Conservation (phyloP, 1,140 invertebrate species). For the Solenopsis invicta region DNA sequence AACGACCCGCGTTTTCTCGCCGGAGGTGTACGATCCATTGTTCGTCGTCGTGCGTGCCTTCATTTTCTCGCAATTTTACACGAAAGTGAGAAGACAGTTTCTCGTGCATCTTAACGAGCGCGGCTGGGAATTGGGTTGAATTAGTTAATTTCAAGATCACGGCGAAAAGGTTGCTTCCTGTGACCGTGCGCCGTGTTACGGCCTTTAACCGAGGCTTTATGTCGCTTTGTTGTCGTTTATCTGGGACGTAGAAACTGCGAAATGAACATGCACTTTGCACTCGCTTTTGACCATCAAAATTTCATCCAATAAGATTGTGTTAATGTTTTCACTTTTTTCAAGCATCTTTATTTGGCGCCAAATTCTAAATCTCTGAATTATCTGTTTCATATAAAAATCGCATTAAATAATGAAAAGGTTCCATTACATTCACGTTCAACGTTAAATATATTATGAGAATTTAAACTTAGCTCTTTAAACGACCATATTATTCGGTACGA, state of each 20-base stretch:
- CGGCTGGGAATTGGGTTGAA: constrained; percentile 77
- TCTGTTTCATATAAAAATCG: not conserved
- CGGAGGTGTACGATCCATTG: constrained; percentile 27
- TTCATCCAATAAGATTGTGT: not conserved
- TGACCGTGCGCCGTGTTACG: constrained; percentile 31
- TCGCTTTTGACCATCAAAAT: constrained; percentile 12
- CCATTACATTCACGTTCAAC: not conserved
- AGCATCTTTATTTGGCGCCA: not conserved
- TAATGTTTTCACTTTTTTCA: constrained; percentile 15
- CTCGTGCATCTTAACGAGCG: constrained; percentile 46
- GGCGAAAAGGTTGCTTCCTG: constrained; percentile 69
- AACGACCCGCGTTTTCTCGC: constrained; percentile 26
- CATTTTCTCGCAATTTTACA: constrained; percentile 70
- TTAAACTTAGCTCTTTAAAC: not conserved
- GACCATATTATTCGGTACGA: not conserved
- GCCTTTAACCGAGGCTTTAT: constrained; percentile 35
- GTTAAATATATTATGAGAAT: not conserved
- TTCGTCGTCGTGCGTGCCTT: constrained; percentile 12
- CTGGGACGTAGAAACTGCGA: constrained; percentile 37
- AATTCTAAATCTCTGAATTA: not conserved
- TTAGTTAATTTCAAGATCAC: constrained; percentile 82
- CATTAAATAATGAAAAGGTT: not conserved
- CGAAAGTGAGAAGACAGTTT: constrained; percentile 75
- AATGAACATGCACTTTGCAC: not conserved
- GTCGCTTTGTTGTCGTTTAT: constrained; percentile 13